A percentile compares a stretch with the other conserved stretches of the same genome.
Evolutionary conservation across 2,888 invertebrate genomes (phyloP).

Genomic region (Acleris sparsana): DNA sequence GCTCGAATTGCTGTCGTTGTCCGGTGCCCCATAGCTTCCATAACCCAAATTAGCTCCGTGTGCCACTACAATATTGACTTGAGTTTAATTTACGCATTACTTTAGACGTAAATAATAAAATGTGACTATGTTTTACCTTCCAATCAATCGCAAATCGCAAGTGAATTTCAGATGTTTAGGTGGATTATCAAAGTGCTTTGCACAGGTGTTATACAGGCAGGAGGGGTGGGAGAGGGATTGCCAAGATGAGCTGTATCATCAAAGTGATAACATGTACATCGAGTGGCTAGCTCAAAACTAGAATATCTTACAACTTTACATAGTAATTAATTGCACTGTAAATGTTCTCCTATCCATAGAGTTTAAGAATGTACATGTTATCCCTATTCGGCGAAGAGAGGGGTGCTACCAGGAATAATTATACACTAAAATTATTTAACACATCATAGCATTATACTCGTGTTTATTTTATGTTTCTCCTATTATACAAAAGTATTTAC

Average conservation of each 20-base stretch:
- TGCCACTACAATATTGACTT: conserved; percentile 67
- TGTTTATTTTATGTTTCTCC: conserved; percentile 83
- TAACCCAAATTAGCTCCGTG: conserved; percentile 84
- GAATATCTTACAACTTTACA: conserved; percentile 31
- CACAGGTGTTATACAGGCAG: conserved; percentile 41
- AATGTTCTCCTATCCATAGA: conserved; percentile 37
- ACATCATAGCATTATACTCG: conserved; percentile 83
- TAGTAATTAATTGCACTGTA: conserved; percentile 25
- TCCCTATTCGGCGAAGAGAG: conserved; percentile 82
- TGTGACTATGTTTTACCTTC: conserved; percentile 24
- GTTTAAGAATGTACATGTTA: conserved; percentile 73
- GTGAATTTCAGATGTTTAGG: neutral
- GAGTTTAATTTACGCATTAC: conserved; percentile 12
- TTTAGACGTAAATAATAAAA: neutral
- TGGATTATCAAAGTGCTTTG: neutral
- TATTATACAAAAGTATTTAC: conserved; percentile 85
- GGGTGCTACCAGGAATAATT: conserved; percentile 85
- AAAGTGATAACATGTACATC: conserved; percentile 76
- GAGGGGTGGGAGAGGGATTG: conserved; percentile 64
- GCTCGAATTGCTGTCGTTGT: conserved; percentile 64
- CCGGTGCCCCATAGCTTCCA: conserved; percentile 81
- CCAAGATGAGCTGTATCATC: conserved; percentile 67
- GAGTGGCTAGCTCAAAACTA: conserved; percentile 39
- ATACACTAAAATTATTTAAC: conserved; percentile 83
- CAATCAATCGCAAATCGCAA: conserved; percentile 4